These are phyloP conservation scores for Flexamia atlantica DNA, from an alignment of 2,888 invertebrate species.

Conservation along the genomic window DNA sequence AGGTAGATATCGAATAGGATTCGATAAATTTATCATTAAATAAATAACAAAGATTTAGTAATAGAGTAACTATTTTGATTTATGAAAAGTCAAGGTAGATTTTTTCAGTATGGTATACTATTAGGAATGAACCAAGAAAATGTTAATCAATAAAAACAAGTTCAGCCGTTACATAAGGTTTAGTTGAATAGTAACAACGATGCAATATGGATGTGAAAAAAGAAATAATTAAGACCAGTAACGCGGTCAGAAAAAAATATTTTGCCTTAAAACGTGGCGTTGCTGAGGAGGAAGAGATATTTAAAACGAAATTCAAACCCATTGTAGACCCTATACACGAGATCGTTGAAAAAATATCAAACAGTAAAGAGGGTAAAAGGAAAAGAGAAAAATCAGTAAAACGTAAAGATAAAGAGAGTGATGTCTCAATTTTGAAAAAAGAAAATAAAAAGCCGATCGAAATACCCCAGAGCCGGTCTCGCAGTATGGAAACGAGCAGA, in stretches of 20 bases:
- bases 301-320: neutral
- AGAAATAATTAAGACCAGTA: neutral
- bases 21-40: neutral
- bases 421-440: too few relatives aligned
- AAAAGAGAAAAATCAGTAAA: too few relatives aligned
- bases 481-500: too few relatives aligned
- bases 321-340: neutral
- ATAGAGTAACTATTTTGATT: too few relatives aligned
- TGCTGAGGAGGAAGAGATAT: neutral
- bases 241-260: neutral
- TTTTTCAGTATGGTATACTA: too few relatives aligned
- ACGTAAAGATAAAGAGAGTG: neutral
- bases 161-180: too few relatives aligned
- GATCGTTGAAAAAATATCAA: neutral
- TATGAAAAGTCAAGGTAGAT: too few relatives aligned
- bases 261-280: neutral
- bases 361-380: too few relatives aligned
- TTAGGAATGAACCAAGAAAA: too few relatives aligned
- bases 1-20: neutral
- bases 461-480: too few relatives aligned
- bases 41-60: neutral
- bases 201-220: neutral
- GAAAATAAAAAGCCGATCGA: too few relatives aligned
- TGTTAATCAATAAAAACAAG: too few relatives aligned
- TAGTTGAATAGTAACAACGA: neutral